Evolutionary conservation across 2,113 vertebrate species (phyloP).

Genomic region (Motacilla tschutschensis): DNA sequence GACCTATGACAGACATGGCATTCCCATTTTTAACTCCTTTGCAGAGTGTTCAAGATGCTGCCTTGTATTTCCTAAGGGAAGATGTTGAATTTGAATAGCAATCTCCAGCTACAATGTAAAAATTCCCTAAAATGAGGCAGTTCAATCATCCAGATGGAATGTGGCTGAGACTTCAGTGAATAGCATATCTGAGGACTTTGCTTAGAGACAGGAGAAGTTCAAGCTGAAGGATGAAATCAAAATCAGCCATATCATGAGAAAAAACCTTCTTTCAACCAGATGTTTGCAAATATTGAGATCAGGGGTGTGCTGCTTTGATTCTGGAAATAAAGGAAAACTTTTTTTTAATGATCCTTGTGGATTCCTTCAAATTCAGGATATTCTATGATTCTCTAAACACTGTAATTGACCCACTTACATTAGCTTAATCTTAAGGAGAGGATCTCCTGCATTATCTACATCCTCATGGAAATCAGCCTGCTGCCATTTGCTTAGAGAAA

Average conservation of each 20-base stretch:
- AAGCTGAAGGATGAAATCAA: not conserved
- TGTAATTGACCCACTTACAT: not conserved
- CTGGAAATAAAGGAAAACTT: not conserved
- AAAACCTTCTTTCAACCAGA: not conserved
- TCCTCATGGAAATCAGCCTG: not conserved
- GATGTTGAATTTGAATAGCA: not conserved
- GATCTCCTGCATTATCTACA: rapidly evolving
- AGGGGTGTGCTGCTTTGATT: not conserved
- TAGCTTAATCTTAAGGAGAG: not conserved
- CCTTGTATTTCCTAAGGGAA: not conserved
- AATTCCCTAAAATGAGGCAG: not conserved
- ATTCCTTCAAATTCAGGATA: not conserved
- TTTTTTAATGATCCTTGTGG: not conserved
- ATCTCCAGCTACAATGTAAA: not conserved
- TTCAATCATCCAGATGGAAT: not conserved
- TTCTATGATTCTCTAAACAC: not conserved
- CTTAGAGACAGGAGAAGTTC: not conserved
- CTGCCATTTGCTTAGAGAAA: not conserved
- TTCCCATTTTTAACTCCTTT: not conserved
- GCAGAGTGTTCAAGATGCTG: not conserved
- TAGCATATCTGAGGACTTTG: not conserved
- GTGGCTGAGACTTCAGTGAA: not conserved
- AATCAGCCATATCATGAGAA: not conserved
- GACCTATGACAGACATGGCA: not conserved
- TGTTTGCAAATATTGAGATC: not conserved